Evolutionary conservation across 2,113 vertebrate species (phyloP).

Genomic region (Lamprotornis superbus): DNA sequence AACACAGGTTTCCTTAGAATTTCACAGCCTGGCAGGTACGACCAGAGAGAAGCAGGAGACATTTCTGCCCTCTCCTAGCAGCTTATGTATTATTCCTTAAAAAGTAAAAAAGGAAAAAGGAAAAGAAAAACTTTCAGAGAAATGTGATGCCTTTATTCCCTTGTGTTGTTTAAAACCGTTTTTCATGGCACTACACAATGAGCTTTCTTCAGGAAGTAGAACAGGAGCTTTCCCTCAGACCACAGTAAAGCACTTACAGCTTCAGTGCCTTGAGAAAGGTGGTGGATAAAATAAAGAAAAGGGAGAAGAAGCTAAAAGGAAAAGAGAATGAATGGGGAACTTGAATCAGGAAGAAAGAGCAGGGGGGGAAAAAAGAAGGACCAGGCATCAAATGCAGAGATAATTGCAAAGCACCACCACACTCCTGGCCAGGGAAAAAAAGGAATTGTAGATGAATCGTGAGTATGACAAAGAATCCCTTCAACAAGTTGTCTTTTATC

Average conservation of each 20-base stretch:
- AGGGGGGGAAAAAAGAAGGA: neutral
- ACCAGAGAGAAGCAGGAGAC: constrained; percentile 41
- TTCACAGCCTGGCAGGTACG: neutral
- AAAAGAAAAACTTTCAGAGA: constrained; percentile 28
- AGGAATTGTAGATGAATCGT: constrained; percentile 18
- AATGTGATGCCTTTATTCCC: constrained; percentile 42
- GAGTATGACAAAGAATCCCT: constrained; percentile 48
- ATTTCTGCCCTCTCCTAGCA: constrained; percentile 47
- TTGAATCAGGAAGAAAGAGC: neutral
- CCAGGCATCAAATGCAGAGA: neutral
- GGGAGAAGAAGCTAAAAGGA: neutral
- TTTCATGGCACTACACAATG: constrained; percentile 38
- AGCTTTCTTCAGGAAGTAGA: constrained; percentile 37
- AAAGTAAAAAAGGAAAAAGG: neutral
- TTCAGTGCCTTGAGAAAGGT: constrained; percentile 2
- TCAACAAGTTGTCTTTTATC: constrained; percentile 58
- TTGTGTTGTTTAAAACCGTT: constrained; percentile 42
- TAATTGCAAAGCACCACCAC: constrained; percentile 45
- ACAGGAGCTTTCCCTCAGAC: constrained; percentile 39
- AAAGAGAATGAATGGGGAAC: constrained; percentile 25
- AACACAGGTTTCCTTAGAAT: constrained; percentile 21
- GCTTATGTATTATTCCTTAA: constrained; percentile 51
- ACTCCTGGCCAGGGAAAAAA: neutral
- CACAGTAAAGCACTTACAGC: constrained; percentile 4
- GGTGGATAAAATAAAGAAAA: neutral